Conservation (phyloP, 2,888 invertebrate species). For the Callimorpha dominula region DNA sequence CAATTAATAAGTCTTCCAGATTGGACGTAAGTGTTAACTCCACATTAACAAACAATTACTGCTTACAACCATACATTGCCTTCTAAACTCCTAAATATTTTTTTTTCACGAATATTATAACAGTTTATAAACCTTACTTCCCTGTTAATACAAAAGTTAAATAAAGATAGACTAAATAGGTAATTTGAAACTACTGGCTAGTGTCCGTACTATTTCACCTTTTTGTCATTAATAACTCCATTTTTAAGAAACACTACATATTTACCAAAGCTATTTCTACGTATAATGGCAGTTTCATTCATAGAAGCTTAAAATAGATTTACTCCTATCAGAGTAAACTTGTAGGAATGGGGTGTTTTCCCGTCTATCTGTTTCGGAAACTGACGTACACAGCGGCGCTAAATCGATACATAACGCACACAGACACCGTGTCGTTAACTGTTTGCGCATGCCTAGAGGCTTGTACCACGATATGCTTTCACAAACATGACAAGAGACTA, state of each 20-base stretch:
- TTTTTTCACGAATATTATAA: not conserved
- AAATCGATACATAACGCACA: conserved; percentile 84
- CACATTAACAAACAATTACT: not conserved
- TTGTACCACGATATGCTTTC: conserved; percentile 71
- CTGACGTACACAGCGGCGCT: conserved; percentile 79
- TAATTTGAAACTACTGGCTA: not conserved
- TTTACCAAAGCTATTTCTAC: conserved; percentile 25
- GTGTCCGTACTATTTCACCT: not conserved
- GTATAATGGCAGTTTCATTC: conserved; percentile 65
- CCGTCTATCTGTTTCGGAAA: conserved; percentile 69
- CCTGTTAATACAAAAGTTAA: not conserved
- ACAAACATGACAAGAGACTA: conserved; percentile 49
- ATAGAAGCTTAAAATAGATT: conserved; percentile 69
- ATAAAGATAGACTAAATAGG: not conserved
- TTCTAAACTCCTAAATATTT: not conserved
- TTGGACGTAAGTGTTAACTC: not conserved
- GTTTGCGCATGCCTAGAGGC: conserved; percentile 74
- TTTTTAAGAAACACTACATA: not conserved
- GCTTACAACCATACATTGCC: not conserved
- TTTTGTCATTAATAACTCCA: not conserved
- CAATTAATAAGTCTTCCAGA: not conserved
- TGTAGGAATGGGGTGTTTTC: conserved; percentile 60
- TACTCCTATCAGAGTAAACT: conserved; percentile 64
- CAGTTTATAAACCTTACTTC: not conserved
- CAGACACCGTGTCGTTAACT: conserved; percentile 56